Evolutionary conservation across 1,140 invertebrate genomes (phyloP), one percentile per base, ranked within the genome.

Genomic region (Euschistus heros): DNA sequence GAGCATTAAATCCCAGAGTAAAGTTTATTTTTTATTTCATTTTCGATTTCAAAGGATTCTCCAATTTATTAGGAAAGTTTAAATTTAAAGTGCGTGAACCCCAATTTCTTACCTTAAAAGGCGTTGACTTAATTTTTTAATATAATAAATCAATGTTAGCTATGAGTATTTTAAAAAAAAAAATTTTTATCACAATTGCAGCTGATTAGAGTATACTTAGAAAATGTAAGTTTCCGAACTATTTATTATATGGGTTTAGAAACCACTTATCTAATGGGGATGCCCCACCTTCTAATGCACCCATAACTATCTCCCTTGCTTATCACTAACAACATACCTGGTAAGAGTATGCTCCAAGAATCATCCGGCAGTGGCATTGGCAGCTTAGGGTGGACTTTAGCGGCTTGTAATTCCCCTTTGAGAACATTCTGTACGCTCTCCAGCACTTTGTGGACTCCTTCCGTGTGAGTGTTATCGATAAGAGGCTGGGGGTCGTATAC

Each of bases 401-500:
- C 77, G 4, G 79, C 80, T 71, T 84, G 82, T 73, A 90, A 82
- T 76, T 90, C 86, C 50, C 83, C 82, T 76, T 88, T 88, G 0
- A 91, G 74, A 15, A 91, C 87, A 74, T 83, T 88, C 72, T 91
- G 87, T 2, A 91, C 88, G 71, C 86, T 89, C 54, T 83, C 82
- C 0, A 91, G 84, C 7, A 91, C 86, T 67, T 84, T 87, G 67
- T 88, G 83, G 3, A 91, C 85, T 75, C 87, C 82, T 66, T 82
- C 83, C 55, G 83, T 79, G 26, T 72, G 68, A 24, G 68, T 61
- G 69, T 71, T 62, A 66, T 72, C 66, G 52, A 73, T 50, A 68
- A 71, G 33, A 22, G 67, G 60, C 37, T 71, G 66, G 46, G 71
- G 69, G 63, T 72, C 71, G 64, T 70, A 73, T 4, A 68, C 69